Percentiles rank a stretch among this genome's conserved stretches.
Conservation (phyloP, 2,113 vertebrate genomes). For the Gallinago jamesoni region DNA sequence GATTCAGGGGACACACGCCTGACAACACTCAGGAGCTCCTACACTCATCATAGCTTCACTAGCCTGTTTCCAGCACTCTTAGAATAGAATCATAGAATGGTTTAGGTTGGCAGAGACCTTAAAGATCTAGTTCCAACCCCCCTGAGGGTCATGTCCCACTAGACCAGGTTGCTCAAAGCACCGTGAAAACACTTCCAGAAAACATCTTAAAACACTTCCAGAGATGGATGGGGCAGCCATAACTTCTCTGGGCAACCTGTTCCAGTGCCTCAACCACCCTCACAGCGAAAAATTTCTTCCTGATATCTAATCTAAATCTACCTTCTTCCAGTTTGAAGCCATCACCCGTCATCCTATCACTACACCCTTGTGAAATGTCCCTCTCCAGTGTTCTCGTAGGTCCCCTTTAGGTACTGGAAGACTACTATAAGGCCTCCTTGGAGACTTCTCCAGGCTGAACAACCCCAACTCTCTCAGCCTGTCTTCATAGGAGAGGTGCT, state of each 20-base stretch:
- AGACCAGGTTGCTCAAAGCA: background rate
- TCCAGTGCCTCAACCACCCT: background rate
- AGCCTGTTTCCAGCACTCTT: accelerated
- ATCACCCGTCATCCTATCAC: background rate
- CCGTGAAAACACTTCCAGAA: background rate
- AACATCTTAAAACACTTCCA: background rate
- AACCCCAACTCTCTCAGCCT: background rate
- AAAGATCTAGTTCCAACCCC: background rate
- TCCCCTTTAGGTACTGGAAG: background rate
- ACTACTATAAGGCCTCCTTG: background rate
- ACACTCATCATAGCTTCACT: accelerated
- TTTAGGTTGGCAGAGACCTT: background rate
- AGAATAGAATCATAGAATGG: background rate
- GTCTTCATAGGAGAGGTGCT: background rate
- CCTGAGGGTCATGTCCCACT: background rate
- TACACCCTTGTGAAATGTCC: background rate
- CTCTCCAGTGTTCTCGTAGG: background rate
- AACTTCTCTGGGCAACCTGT: background rate
- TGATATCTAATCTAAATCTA: too few species aligned
- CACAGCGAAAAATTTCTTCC: background rate
- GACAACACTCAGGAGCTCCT: background rate
- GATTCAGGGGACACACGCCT: background rate
- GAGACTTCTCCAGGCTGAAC: background rate
- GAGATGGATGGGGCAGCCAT: background rate
- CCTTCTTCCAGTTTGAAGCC: background rate